Conservation (phyloP, 2,113 vertebrate species). For the Xiphias gladius region DNA sequence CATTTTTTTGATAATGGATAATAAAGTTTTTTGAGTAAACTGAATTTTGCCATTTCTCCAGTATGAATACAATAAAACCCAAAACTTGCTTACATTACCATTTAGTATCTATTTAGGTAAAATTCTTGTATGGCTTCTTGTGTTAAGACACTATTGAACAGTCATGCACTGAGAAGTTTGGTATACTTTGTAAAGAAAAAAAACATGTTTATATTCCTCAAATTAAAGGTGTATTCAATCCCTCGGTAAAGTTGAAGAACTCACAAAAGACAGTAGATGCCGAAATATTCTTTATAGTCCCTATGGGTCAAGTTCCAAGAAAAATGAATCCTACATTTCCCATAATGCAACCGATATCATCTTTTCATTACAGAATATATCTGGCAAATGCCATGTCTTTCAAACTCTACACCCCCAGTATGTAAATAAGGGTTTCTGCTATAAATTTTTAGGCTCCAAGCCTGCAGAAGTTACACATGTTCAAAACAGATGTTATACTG, state of each 20-base stretch:
- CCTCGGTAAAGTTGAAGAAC: neutral
- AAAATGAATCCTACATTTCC: neutral
- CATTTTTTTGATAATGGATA: neutral
- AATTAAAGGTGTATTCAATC: neutral
- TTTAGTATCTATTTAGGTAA: neutral
- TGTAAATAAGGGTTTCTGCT: neutral
- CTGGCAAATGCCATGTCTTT: neutral
- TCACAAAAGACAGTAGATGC: neutral
- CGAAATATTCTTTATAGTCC: neutral
- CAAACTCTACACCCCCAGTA: neutral
- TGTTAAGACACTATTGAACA: neutral
- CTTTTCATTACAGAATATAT: neutral
- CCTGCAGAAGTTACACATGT: no score
- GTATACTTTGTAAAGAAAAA: neutral
- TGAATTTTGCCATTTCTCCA: neutral
- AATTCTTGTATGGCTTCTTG: neutral
- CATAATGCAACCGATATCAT: neutral
- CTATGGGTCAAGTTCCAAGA: neutral
- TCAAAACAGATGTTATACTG: neutral
- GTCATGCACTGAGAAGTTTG: neutral
- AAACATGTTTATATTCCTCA: neutral
- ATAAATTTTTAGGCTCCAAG: neutral
- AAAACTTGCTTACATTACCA: neutral
- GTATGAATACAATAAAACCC: neutral
- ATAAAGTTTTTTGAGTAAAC: neutral